Base-by-base conservation (phyloP, 2,113 vertebrate species). In the Ivindomyrus marchei region DNA sequence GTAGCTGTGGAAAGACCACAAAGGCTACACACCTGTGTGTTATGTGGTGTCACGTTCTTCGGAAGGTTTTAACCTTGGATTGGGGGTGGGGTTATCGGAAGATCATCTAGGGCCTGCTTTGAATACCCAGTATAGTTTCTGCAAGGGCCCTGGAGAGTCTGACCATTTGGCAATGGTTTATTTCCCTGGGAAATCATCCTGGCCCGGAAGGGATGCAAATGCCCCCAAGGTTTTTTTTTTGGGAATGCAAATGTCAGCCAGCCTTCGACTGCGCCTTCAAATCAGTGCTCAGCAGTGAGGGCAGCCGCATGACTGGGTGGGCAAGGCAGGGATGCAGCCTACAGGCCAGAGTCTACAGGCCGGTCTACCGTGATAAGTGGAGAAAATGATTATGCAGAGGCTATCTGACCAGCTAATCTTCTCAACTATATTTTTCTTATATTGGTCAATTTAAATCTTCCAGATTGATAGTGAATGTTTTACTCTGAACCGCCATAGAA, bases 221-320 rank as follows among this genome's bases (percentile, higher is more conserved):
- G 56, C 13, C 19, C 24, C 42, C 24, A 42, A 13, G 49, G 31
- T 47, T 21, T 90, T 92, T 6, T 45, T 47, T 90, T 92, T 88
- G 42, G 53, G 86, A 19, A 92, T 92, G 91, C 91, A 92, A 92
- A 92, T 90, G 89, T 8, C 42, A 39, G 47, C 42, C 87, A 88
- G 88, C 88, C 88, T 46, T 89, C 24, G 80, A 42, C 85, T 85
- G 66, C 62, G 2, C 27, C 46, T 90, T 87, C 62, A 90, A 89
- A 90, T 90, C 89, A 46, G 88, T 17, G 21, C 31, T 87, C 46
- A 17, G 62, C 46, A 49, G 62, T 45, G 45, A 70, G 90, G 88
- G 58, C 62, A 88, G 11, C 13, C 49, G 0, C 5, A 50, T 15
- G 49, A 50, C 49, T 13, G 49, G 56, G 31, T 46, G 11, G 45